Base-by-base conservation (phyloP, 37 sponge, comb jelly and placozoan genomes). In the Hexactinellida sp. region DNA sequence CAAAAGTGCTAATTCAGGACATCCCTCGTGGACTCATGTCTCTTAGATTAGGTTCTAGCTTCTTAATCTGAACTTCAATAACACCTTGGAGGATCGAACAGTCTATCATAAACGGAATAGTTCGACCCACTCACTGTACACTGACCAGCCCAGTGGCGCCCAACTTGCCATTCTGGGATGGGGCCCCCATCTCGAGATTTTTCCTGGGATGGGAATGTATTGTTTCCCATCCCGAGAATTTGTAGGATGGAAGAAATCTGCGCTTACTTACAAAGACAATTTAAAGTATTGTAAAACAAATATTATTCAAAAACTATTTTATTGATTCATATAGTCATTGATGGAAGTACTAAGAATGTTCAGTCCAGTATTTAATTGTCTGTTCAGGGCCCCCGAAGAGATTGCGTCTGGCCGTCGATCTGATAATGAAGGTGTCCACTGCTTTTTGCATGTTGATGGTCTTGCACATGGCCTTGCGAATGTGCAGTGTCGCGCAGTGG, bases 381-480 rank as follows among this genome's bases (percentile, higher is more conserved):
- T 23, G 76, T 63, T 63, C 30, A 7, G 76, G 76, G 30, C 19
- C 28, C 76, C 34, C 76, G 76, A 63, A 47, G 9, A 19, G 76
- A 63, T 63, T 63, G 76, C 21, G 76, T 23, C 76, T 63, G 76
- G 76, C 76, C 76, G 76, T 63, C 30, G 76, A 63, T 63, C 76
- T 3, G 76, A n/a, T 63, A n/a, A 63, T 63, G 76, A 63, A 63
- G 76, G 76, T 63, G 76, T 63, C 76, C 76, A 63, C 76, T 63
- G 76, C 30, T n/a, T 63, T 63, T 63, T 63, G 76, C 30, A 63
- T 63, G 30, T 63, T 63, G 76, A 63, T 63, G 76, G 76, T 63
- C 32, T 63, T 63, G 76, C 76, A 25, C 76, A 63, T 63, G 21
- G 76, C 21, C 76, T 63, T 28, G 76, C 30, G 34, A 25, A 63